Evolutionary conservation across 2,113 vertebrate genomes (phyloP), one percentile per base, ranked within the genome.

Genomic region (Alethe diademata): DNA sequence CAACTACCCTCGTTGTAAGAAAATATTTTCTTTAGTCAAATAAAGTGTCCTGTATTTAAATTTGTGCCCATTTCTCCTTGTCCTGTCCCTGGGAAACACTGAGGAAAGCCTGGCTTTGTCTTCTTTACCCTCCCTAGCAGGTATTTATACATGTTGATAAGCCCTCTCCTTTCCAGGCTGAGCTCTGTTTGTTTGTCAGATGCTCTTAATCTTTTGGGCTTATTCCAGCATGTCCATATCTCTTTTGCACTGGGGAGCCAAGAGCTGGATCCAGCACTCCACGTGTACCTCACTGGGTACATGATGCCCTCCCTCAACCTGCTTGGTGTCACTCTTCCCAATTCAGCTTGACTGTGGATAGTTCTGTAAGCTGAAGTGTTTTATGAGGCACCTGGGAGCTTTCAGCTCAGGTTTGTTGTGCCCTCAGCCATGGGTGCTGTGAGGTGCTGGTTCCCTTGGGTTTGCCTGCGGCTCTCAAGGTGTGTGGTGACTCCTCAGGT

Each of bases 401-500:
- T 82, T 56, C 42, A 33, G 0, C 12, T 57, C 1, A 2, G 26
- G 26, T n/a, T 5, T 22, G 29, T 29, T 16, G 7, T 25, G 17
- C 86, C 13, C 4, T 45, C 43, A 76, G 48, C n/a, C 25, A 4
- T 5, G 28, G 2, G 1, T 33, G 17, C 50, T 40, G 13, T 5
- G 48, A 75, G 45, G 43, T 0, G 1, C 15, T 38, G 7, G 19
- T 60, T 69, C 42, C 20, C 38, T 29, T 35, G 57, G 23, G 14
- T 51, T 84, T 56, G 28, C 15, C 14, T 62, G 36, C 25, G 58
- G 75, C 35, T 70, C 33, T 36, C 4, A 1, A 12, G 26, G 26
- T 5, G 0, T 0, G 1, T 42, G 12, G 36, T 47, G 40, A 19
- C 58, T 61, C n/a, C 28, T 60, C 33, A 36, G 6, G 43, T 22